Evolutionary conservation across 2,113 vertebrate genomes (phyloP), one percentile per base, ranked within the genome.

Genomic region (Plecturocebus donacophilus): DNA sequence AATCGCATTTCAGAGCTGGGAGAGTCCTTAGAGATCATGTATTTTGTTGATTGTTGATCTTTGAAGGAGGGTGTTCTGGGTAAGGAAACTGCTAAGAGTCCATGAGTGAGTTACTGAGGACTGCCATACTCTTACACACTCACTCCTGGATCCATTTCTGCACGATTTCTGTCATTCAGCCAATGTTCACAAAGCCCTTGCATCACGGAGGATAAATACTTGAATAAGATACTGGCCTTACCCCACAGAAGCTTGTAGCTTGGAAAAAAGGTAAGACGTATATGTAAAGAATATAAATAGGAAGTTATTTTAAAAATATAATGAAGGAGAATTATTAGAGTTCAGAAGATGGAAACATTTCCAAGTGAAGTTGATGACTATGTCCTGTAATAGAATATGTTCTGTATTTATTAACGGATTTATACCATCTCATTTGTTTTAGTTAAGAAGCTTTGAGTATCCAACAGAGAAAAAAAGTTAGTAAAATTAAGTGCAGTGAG

Each of bases 311-410:
- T 54, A 42, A 56, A 86, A 89, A 87, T 68, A 21, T 8, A 80
- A 40, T n/a, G 30, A 70, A 73, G 73, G 45, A n/a, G 8, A 80
- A 17, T 20, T 81, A 35, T 92, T 87, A 4, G 80, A 45, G 17
- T 76, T 89, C 35, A 92, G 42, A 92, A 87, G 13, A 49, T 9
- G 12, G 52, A 83, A 87, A 75, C 21, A 14, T 56, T 95, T 96
- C 70, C 27, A 64, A 73, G 23, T 58, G n/a, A 86, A 93, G 42
- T 16, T 58, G 35, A 76, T 45, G 61, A 45, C 2, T 1, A 0
- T 47, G 38, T 12, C 11, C 56, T 56, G 0, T 66, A 32, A 32
- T 87, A 27, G 58, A 90, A n/a, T 83, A 52, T 76, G 27, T 38
- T n/a, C 5, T 64, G 0, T 71, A 47, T 80, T 88, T 35, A 85